These are phyloP conservation scores for Cisticola juncidis DNA, from an alignment of 2,113 vertebrate species.

Conservation along the genomic window DNA sequence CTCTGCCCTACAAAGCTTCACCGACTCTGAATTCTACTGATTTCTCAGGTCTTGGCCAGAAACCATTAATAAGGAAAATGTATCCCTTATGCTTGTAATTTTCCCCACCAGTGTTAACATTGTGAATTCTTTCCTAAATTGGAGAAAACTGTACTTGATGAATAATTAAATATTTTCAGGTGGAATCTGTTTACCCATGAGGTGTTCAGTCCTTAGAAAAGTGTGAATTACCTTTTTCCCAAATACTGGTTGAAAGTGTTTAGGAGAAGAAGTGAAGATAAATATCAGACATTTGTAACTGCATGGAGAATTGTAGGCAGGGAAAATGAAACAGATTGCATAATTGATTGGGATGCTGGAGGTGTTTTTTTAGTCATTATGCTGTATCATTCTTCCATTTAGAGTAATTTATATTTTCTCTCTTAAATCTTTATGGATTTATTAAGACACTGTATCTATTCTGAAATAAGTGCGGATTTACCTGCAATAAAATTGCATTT, in stretches of 20 bases:
- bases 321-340: conserved; percentile 3
- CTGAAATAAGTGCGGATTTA: background rate
- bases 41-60: background rate
- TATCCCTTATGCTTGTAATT: background rate
- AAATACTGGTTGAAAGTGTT: background rate
- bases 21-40: background rate
- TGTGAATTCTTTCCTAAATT: background rate
- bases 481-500: conserved; percentile 6
- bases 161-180: conserved; percentile 1
- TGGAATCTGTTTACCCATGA: background rate
- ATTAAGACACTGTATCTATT: background rate
- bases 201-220: background rate
- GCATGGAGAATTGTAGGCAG: background rate
- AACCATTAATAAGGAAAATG: background rate
- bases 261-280: background rate
- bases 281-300: conserved; percentile 14
- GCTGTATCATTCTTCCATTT: background rate
- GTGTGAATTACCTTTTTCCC: background rate
- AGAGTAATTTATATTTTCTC: conserved; percentile 17
- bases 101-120: background rate
- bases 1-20: background rate
- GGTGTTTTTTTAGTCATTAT: background rate
- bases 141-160: background rate
- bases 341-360: conserved; percentile 23
- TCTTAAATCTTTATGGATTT: background rate